Evolutionary conservation across 2,113 vertebrate genomes (phyloP), one percentile per base, ranked within the genome.

Genomic region (Percina caprodes): DNA sequence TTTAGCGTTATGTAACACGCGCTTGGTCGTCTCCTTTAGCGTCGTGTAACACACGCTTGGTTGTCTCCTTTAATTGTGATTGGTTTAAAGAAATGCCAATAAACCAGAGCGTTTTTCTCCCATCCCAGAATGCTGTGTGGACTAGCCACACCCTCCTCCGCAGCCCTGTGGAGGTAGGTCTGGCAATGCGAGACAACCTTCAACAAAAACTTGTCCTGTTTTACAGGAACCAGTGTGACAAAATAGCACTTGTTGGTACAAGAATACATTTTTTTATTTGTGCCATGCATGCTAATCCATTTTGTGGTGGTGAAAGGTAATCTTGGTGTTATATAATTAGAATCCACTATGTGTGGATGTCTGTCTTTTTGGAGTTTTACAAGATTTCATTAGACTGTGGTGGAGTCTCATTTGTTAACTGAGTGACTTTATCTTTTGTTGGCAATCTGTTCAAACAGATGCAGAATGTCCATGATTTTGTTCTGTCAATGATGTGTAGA

Each of bases 401-500:
- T 10, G 60, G 10, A 46, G 51, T 42, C 24, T 48, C 39, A 8
- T 18, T 33, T 24, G 19, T 39, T 2, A n/a, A 16, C 56, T 39
- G 58, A 61, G 59, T 3, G 59, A 39, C 71, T 62, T 26, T 35
- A 19, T 73, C 11, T 2, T 55, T 71, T 39, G 60, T 42, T n/a
- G 21, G 3, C 24, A 46, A 21, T 66, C 45, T 66, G 45, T 23
- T 71, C 54, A 59, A 42, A 52, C 61, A 59, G 19, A 35, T 46
- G 65, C 48, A 63, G 26, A 30, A 56, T 33, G 69, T 18, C 13
- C 4, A 46, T 35, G 55, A 54, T 73, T 15, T 24, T 6, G 23
- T 63, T 60, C 30, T 48, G 33, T 82, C 62, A 56, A 6, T 67
- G 65, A 62, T 61, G 0, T 70, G 63, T 68, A 66, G 60, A 86